These are phyloP conservation scores for Unio pictorum DNA, from an alignment of 2,888 invertebrate genomes.

Conservation along the genomic window DNA sequence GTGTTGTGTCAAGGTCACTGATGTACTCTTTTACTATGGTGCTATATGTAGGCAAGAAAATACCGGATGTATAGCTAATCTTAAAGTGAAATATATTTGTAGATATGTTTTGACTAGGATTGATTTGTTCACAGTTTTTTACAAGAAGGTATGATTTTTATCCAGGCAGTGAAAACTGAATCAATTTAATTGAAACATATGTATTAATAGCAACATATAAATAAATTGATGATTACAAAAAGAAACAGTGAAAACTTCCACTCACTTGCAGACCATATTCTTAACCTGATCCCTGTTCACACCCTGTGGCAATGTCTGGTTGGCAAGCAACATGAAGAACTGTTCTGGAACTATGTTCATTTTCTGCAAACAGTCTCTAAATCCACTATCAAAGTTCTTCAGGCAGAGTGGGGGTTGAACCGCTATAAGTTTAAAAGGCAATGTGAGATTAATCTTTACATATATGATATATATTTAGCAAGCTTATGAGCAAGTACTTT, in stretches of 20 bases:
- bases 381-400: constrained; percentile 39
- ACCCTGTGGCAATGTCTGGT: constrained; percentile 24
- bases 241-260: not conserved
- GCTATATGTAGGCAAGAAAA: too few relatives aligned
- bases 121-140: too few relatives aligned
- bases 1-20: too few relatives aligned
- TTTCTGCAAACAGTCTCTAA: constrained; percentile 30
- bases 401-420: constrained; percentile 34
- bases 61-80: too few relatives aligned
- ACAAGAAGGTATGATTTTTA: too few relatives aligned
- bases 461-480: too few relatives aligned
- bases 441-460: not conserved
- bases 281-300: constrained; percentile 34
- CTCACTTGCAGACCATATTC: constrained; percentile 36
- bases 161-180: too few relatives aligned
- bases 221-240: not conserved
- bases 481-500: too few relatives aligned
- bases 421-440: constrained; percentile 17
- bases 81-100: too few relatives aligned
- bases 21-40: too few relatives aligned
- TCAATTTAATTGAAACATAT: too few relatives aligned
- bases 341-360: constrained; percentile 35
- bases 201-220: not conserved
- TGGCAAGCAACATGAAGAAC: constrained; percentile 43
- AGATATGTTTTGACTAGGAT: too few relatives aligned